phyloP scores from a whole-genome alignment of 2,113 vertebrate species.

The Epinephelus lanceolatus region DNA sequence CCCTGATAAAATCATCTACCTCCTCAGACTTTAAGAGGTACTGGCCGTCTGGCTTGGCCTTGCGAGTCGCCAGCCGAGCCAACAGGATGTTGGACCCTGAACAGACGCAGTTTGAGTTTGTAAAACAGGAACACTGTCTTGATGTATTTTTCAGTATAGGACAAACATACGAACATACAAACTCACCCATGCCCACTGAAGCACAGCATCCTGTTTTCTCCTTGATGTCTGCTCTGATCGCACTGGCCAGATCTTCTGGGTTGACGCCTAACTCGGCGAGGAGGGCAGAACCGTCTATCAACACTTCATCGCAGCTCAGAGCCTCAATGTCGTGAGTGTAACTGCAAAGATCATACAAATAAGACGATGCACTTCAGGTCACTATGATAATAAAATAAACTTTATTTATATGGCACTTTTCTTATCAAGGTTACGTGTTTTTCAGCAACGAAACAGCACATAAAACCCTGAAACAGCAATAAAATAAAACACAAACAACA shows the following conservation, averaged over 20 bases:
- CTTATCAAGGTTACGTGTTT: no score
- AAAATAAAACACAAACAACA: no score
- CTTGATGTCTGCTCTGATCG: slow-evolving; percentile 91
- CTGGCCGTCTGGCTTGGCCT: slow-evolving; percentile 96
- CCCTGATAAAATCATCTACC: slow-evolving; percentile 97
- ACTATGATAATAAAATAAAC: background rate
- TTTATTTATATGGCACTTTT: no score
- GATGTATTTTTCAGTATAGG: slow-evolving; percentile 10
- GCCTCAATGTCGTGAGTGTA: slow-evolving; percentile 97
- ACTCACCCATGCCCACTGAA: slow-evolving; percentile 96
- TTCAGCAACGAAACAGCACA: no score
- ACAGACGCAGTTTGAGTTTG: slow-evolving; percentile 26
- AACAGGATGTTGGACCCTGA: slow-evolving; percentile 98
- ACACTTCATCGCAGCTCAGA: slow-evolving; percentile 96
- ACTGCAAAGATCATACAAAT: slow-evolving; percentile 77
- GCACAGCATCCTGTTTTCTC: slow-evolving; percentile 93
- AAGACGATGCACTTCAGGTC: background rate
- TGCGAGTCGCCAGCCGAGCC: slow-evolving; percentile 95
- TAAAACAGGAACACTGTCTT: background rate
- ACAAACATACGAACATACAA: background rate
- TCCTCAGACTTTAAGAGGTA: slow-evolving; percentile 94
- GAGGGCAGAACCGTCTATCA: slow-evolving; percentile 93
- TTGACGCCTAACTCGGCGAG: slow-evolving; percentile 89
- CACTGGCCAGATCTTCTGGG: slow-evolving; percentile 91
- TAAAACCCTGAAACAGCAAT: no score